phyloP scores from a whole-genome alignment of 2,797 vertebrate genomes.

The Ptychadena robeensis region DNA sequence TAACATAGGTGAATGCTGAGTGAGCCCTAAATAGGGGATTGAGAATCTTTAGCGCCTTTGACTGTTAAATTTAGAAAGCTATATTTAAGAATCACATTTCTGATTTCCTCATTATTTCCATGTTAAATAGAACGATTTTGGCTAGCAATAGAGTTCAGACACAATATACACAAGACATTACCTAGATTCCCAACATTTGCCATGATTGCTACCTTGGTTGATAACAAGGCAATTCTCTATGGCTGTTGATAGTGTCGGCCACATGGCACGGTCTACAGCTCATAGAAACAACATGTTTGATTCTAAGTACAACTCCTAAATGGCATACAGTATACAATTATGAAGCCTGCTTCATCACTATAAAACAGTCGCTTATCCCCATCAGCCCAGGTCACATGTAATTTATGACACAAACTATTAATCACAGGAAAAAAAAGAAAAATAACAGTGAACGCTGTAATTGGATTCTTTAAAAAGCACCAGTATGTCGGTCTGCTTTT shows the following conservation, averaged over 20 bases:
- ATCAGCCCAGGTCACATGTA: conserved; percentile 69
- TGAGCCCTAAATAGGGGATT: not conserved
- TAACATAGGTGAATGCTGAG: not conserved
- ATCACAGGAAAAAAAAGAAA: conserved; percentile 74
- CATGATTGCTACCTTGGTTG: not conserved
- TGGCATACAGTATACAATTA: conserved; percentile 41
- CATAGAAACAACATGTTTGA: conserved; percentile 1
- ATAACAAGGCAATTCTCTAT: conserved; percentile 12
- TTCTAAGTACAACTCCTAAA: conserved; percentile 20
- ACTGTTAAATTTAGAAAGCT: not conserved
- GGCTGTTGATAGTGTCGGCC: conserved; percentile 12
- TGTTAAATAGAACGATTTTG: not conserved
- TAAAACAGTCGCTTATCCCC: conserved; percentile 76
- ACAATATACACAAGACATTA: conserved; percentile 19
- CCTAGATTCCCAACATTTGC: conserved; percentile 2
- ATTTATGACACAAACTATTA: conserved; percentile 78
- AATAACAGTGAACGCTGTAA: conserved; percentile 63
- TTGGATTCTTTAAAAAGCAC: conserved; percentile 74
- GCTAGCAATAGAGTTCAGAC: conserved; percentile 38
- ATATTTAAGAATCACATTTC: not conserved
- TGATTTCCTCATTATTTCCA: not conserved
- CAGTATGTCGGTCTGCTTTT: conserved; percentile 73
- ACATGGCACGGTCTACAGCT: conserved; percentile 14
- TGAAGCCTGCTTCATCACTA: conserved; percentile 63
- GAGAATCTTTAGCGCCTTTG: not conserved